Evolutionary conservation across 1,140 invertebrate species (phyloP).

Genomic region (Lethocerus indicus): DNA sequence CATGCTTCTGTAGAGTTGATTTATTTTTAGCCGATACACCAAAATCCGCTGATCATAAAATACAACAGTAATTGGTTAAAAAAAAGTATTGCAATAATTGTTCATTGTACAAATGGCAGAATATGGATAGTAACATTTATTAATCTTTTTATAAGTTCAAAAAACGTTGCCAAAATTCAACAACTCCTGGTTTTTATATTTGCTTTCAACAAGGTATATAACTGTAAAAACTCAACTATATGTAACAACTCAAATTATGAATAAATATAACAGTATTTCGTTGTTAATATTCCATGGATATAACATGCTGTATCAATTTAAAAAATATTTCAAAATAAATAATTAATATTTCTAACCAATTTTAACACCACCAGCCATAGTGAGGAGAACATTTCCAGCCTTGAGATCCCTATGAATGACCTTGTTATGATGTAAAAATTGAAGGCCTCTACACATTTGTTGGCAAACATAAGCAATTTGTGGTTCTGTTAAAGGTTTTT

Average conservation of each 20-base stretch:
- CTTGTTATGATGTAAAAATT: conserved; percentile 75
- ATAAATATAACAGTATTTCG: not conserved
- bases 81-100: too few species aligned
- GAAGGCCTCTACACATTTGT: conserved; percentile 60
- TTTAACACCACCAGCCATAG: conserved; percentile 88
- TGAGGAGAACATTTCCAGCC: conserved; percentile 94
- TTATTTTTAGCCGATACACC: conserved; percentile 98
- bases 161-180: too few species aligned
- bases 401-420: conserved; percentile 96
- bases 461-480: conserved; percentile 93
- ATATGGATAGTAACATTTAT: too few species aligned
- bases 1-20: conserved; percentile 85
- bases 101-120: too few species aligned
- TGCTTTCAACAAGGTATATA: too few species aligned
- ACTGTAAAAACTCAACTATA: too few species aligned
- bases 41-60: conserved; percentile 74
- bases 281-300: not conserved
- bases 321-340: not conserved
- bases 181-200: too few species aligned
- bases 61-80: too few species aligned
- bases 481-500: conserved; percentile 83
- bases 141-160: too few species aligned
- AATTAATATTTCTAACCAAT: conserved; percentile 48
- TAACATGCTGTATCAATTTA: not conserved
- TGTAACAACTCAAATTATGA: conserved; percentile 11